Conservation (phyloP, 1,140 invertebrate genomes). For the Drosophila melanica region DNA sequence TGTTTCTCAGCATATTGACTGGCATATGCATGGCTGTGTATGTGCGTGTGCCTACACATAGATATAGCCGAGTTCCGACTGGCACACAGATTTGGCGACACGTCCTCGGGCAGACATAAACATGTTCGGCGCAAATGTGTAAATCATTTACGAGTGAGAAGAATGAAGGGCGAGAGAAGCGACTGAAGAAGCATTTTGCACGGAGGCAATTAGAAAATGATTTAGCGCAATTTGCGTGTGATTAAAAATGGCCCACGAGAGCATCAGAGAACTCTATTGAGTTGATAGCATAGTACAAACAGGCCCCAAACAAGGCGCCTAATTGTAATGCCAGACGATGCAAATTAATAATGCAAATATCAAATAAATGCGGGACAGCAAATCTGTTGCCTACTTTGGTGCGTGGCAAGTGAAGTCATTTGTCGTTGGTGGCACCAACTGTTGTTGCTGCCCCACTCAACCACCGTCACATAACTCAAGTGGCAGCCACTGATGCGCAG, state of each 20-base stretch:
- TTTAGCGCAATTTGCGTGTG: slow-evolving; percentile 70
- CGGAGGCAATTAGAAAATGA: slow-evolving; percentile 74
- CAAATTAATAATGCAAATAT: slow-evolving; percentile 49
- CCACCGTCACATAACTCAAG: slow-evolving; percentile 42
- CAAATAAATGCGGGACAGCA: slow-evolving; percentile 9
- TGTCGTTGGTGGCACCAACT: neutral
- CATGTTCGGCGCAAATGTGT: slow-evolving; percentile 57
- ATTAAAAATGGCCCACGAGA: slow-evolving; percentile 57
- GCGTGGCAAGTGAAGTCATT: slow-evolving; percentile 36
- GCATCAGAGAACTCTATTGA: slow-evolving; percentile 3
- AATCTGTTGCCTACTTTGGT: slow-evolving; percentile 30
- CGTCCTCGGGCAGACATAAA: slow-evolving; percentile 47
- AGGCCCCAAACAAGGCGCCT: neutral
- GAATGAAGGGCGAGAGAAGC: neutral
- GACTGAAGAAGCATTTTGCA: neutral
- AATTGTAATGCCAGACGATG: slow-evolving; percentile 26
- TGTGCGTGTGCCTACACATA: slow-evolving; percentile 34
- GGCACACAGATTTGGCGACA: slow-evolving; percentile 42
- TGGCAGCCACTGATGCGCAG: slow-evolving; percentile 32
- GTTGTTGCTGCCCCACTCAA: slow-evolving; percentile 6
- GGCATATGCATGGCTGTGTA: neutral
- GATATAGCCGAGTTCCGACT: slow-evolving; percentile 26
- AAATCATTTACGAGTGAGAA: slow-evolving; percentile 60
- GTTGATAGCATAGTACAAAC: neutral
- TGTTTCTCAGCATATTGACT: slow-evolving; percentile 47